These are phyloP conservation scores for Sminthurides bifidus DNA, from an alignment of 1,140 invertebrate genomes.

Conservation along the genomic window DNA sequence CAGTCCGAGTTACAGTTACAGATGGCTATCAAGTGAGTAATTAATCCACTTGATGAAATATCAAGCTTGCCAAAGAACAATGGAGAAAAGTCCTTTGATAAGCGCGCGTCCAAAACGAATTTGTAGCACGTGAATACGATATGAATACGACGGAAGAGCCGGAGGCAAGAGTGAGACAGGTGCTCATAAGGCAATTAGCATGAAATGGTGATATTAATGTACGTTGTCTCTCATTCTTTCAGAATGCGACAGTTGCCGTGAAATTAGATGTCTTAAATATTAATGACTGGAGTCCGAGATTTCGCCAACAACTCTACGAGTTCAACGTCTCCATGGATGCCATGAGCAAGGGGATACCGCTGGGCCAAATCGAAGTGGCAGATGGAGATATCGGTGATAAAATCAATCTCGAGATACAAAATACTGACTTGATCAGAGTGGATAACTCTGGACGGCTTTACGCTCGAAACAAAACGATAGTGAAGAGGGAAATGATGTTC, in stretches of 20 bases:
- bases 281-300: conserved; percentile 85
- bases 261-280: conserved; percentile 73
- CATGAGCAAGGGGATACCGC: conserved; percentile 13
- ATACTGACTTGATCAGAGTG: conserved; percentile 26
- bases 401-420: conserved; percentile 46
- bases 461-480: conserved; percentile 22
- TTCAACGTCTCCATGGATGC: conserved; percentile 47
- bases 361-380: conserved; percentile 58
- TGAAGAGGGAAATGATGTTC: conserved; percentile 32
- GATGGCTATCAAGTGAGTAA: conserved; percentile 59
- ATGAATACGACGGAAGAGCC: no score
- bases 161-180: no score
- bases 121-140: no score
- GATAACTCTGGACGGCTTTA: conserved; percentile 26
- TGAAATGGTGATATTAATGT: no score
- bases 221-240: conserved; percentile 35
- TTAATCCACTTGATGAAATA: not conserved
- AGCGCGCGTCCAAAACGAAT: no score
- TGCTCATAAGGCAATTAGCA: no score
- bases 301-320: conserved; percentile 73
- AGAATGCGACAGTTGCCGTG: conserved; percentile 64
- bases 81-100: no score
- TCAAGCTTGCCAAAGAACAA: no score
- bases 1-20: conserved; percentile 68
- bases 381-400: conserved; percentile 67